A percentile compares a stretch with the other conserved stretches of the same genome.
These are phyloP conservation scores for Crotophaga sulcirostris DNA, from an alignment of 2,113 vertebrate genomes.

Conservation along the genomic window DNA sequence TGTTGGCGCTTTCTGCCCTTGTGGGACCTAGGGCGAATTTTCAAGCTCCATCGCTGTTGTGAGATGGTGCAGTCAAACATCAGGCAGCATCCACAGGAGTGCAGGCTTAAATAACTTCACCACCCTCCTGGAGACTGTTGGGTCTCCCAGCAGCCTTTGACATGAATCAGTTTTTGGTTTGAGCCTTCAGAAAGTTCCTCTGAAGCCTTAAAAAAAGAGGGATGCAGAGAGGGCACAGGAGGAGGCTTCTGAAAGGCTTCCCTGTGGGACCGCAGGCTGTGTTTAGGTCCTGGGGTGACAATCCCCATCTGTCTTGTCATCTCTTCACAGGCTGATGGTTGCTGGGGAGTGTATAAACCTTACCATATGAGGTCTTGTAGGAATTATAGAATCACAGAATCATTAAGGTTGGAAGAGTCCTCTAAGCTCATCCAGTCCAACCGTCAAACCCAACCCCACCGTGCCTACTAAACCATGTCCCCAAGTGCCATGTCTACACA, in stretches of 20 bases:
- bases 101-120: neutral
- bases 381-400: no score
- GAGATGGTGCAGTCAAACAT: neutral
- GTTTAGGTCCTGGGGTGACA: neutral
- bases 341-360: fast-evolving
- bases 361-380: neutral
- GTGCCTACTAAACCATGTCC: no score
- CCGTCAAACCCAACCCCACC: no score
- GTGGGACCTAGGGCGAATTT: neutral
- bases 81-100: neutral
- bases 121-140: neutral
- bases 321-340: neutral
- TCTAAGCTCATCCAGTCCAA: no score
- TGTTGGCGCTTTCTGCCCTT: neutral
- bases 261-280: neutral
- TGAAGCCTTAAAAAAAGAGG: neutral
- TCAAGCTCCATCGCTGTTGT: neutral
- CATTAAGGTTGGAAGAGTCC: no score
- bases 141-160: neutral
- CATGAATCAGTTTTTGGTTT: neutral
- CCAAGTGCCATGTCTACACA: no score
- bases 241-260: neutral
- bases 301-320: neutral
- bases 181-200: neutral
- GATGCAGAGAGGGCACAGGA: neutral